These are phyloP conservation scores for Mormyrops attenuatus DNA, from an alignment of 2,797 vertebrate genomes.

Conservation along the genomic window DNA sequence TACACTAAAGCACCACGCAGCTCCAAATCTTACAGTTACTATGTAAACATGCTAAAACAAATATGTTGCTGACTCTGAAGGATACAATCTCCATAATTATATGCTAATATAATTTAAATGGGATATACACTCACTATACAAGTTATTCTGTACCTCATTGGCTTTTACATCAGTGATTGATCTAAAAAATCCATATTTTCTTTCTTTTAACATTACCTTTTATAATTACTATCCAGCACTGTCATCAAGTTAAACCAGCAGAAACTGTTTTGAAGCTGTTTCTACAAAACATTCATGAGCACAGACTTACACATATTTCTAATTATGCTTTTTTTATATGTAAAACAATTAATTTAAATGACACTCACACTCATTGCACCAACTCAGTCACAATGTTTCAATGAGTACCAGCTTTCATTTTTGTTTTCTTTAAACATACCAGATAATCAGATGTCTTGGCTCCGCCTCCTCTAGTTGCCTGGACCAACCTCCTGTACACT, in stretches of 20 bases:
- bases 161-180: constrained; percentile 16
- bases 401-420: not conserved
- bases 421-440: not conserved
- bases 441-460: not conserved
- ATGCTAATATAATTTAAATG: constrained; percentile 35
- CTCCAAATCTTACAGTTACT: not conserved
- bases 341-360: not conserved
- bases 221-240: not conserved
- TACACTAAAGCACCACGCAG: not conserved
- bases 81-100: constrained; percentile 11
- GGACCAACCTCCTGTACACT: not conserved
- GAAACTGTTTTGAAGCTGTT: not conserved
- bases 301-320: not conserved
- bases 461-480: not conserved
- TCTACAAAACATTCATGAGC: constrained; percentile 37
- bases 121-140: constrained; percentile 23
- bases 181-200: constrained; percentile 9
- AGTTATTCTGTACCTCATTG: constrained; percentile 20
- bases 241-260: not conserved
- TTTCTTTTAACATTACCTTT: not conserved
- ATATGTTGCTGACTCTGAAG: not conserved
- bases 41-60: not conserved
- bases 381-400: not conserved
- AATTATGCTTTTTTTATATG: not conserved
- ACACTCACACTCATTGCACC: not conserved